phyloP scores from a whole-genome alignment of 2,113 vertebrate species.

The Tauraco erythrolophus region DNA sequence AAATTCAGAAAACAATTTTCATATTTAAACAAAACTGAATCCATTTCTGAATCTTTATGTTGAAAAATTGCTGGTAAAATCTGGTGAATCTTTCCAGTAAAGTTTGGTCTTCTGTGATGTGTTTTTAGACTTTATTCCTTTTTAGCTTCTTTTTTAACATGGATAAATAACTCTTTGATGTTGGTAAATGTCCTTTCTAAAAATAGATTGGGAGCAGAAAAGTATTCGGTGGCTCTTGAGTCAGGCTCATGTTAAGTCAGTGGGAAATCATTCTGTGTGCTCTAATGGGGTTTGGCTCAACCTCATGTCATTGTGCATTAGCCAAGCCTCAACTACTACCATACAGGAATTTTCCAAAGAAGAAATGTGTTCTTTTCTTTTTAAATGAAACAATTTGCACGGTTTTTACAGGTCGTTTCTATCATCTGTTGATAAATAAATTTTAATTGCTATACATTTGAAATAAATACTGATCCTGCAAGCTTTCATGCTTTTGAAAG shows the following conservation, averaged over 20 bases:
- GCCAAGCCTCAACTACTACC: conserved; percentile 18
- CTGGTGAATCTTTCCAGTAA: neutral
- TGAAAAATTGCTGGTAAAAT: neutral
- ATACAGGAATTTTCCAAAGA: neutral
- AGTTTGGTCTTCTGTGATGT: neutral
- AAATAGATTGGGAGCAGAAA: conserved; percentile 9
- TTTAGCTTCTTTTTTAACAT: neutral
- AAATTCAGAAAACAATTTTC: neutral
- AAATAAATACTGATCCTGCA: neutral
- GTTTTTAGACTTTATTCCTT: neutral
- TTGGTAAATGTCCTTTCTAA: conserved; percentile 18
- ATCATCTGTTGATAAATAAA: neutral
- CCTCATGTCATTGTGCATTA: neutral
- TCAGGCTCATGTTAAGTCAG: conserved; percentile 13
- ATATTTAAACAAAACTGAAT: neutral
- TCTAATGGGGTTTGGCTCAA: neutral
- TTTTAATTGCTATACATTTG: neutral
- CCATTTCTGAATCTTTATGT: neutral
- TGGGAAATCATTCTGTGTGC: conserved; percentile 43
- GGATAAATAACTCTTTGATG: neutral
- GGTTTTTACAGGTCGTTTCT: neutral
- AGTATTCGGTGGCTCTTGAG: conserved; percentile 6
- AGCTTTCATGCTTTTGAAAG: neutral
- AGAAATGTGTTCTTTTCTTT: neutral
- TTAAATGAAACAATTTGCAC: neutral